Evolutionary conservation across 2,888 invertebrate genomes (phyloP), one percentile per base, ranked within the genome.

Genomic region (Megastigmus dorsalis): DNA sequence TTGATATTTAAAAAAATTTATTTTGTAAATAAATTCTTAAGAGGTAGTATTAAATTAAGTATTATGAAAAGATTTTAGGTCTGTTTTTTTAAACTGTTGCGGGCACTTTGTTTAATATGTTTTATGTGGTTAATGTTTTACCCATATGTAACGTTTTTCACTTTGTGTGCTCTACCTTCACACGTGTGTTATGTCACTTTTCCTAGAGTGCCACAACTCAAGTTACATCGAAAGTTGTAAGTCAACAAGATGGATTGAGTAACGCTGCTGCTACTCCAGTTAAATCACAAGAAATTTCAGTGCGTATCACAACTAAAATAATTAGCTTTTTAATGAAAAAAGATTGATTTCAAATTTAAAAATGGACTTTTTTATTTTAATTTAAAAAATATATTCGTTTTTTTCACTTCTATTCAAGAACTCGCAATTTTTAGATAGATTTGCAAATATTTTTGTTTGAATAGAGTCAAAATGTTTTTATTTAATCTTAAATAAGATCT

Each of bases 231-330:
- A 52, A 48, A 41, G 26, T 7, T 65, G 50, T 55, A 69, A 67
- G 52, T 1, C 38, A 59, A 41, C 41, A 55, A 54, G 54, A 67
- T 43, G 65, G 28, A 62, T 50, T 67, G 33, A 71, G 30, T 59
- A 38, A 63, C 20, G 45, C 50, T 36, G 54, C 38, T 55, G 67
- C 67, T 2, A 62, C 26, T 52, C 26, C 55, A 59, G 48, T 67
- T 15, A 45, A 60, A 63, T 45, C 62, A 36, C 68, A 74, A 65
- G 72, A 77, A 1, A 68, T 75, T 6, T 66, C 68, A 69, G 77
- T 77, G 70, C 72, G 74, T 77, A 74, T 67, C n/a, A 52, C 9
- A 30, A 54, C 30, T 15, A 50, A 55, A 55, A 75, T 23, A 0
- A 38, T 30, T 60, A 28, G 54, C 36, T 66, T 30, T 36, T 15